phyloP scores from a whole-genome alignment of 1,140 invertebrate species.

The Portunus trituberculatus region DNA sequence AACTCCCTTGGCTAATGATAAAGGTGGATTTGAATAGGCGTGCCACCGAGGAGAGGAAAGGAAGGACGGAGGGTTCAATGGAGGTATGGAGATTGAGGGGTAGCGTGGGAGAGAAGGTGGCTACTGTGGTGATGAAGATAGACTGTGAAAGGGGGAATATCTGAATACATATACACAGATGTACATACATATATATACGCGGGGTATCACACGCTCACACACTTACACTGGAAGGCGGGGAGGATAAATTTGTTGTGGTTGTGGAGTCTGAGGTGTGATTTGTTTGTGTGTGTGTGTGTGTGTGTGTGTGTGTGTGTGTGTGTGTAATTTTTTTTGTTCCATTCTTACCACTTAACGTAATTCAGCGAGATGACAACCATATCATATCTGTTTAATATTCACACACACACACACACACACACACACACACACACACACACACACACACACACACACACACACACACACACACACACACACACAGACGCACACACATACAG shows the following conservation, averaged over 20 bases:
- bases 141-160: neutral
- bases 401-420: too few relatives aligned
- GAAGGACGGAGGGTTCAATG: neutral
- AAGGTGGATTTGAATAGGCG: constrained; percentile 10
- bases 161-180: neutral
- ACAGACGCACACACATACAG: too few relatives aligned
- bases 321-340: too few relatives aligned
- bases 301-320: neutral
- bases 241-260: neutral
- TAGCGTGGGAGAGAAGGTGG: neutral
- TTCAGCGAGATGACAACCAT: too few relatives aligned
- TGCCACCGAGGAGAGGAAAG: neutral
- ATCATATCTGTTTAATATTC: too few relatives aligned
- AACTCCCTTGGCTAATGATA: constrained; percentile 13
- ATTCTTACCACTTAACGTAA: too few relatives aligned
- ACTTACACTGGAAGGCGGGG: neutral
- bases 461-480: too few relatives aligned
- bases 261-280: neutral
- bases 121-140: neutral
- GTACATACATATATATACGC: too few relatives aligned
- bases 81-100: neutral
- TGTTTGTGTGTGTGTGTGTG: neutral
- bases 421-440: too few relatives aligned
- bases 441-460: too few relatives aligned
- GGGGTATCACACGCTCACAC: too few relatives aligned